Evolutionary conservation across 2,113 vertebrate genomes (phyloP).

Genomic region (Gallinago paraguaiae): DNA sequence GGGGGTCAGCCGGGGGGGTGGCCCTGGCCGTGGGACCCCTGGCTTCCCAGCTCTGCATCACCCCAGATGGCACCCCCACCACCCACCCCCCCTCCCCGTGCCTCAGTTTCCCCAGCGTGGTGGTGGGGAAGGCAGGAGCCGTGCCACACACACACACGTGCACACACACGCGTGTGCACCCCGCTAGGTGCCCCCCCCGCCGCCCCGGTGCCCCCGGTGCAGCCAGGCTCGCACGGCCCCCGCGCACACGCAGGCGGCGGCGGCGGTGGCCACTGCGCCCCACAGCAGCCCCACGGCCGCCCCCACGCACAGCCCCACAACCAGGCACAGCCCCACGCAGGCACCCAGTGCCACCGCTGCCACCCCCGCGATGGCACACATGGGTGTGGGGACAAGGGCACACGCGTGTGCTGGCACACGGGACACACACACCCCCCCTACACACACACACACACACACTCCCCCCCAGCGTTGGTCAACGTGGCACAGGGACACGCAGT

Average conservation of each 20-base stretch:
- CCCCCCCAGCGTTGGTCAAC: neutral
- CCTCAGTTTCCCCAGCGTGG: neutral
- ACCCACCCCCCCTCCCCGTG: neutral
- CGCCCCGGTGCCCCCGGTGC: neutral
- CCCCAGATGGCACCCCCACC: fast-evolving
- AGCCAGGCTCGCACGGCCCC: neutral
- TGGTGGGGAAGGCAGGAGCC: no score
- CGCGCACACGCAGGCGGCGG: neutral
- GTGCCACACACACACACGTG: neutral
- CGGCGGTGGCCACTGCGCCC: neutral
- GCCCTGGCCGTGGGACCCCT: fast-evolving
- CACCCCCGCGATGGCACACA: neutral
- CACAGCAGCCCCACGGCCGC: neutral
- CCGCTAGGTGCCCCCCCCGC: neutral
- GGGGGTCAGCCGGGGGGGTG: neutral
- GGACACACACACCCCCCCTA: neutral
- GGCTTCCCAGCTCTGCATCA: neutral
- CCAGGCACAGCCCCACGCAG: neutral
- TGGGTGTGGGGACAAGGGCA: neutral
- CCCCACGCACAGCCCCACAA: neutral
- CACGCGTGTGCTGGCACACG: neutral
- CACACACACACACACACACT: no score
- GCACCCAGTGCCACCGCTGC: neutral
- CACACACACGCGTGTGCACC: no score
- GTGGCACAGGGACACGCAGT: neutral